Conservation (phyloP, 1,140 invertebrate genomes). For the Leptinotarsa undecemlineata region DNA sequence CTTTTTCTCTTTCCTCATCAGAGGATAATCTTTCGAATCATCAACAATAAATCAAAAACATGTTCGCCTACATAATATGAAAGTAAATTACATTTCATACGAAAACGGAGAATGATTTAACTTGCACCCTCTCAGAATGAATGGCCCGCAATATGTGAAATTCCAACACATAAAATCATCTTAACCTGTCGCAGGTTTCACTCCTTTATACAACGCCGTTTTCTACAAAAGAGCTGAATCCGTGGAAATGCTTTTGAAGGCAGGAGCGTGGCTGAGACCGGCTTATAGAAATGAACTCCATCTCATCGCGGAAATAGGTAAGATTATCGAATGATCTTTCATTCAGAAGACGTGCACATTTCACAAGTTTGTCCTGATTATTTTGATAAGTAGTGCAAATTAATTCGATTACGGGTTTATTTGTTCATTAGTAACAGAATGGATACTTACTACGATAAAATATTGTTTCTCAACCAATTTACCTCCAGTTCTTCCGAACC, state of each 20-base stretch:
- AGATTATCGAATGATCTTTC: slow-evolving; percentile 15
- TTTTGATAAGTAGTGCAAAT: no score
- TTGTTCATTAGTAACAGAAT: no score
- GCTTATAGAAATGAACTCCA: slow-evolving; percentile 33
- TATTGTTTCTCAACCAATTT: no score
- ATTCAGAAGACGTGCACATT: not conserved
- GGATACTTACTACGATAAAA: no score
- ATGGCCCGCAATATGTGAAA: not conserved
- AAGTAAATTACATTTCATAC: no score
- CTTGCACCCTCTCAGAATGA: not conserved
- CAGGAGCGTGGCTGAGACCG: slow-evolving; percentile 36
- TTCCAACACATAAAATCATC: not conserved
- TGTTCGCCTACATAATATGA: no score
- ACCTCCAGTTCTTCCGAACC: no score
- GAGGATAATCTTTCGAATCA: no score
- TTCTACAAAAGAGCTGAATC: slow-evolving; percentile 29
- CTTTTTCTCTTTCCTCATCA: no score
- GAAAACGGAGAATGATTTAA: not conserved
- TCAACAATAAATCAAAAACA: no score
- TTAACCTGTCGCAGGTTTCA: slow-evolving; percentile 31
- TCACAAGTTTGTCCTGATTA: no score
- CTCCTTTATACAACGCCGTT: slow-evolving; percentile 36
- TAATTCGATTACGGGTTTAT: no score
- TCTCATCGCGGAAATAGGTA: slow-evolving; percentile 30
- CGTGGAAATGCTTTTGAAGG: slow-evolving; percentile 28